These are phyloP conservation scores for Siniperca knerii DNA, from an alignment of 2,113 vertebrate species.

Conservation along the genomic window DNA sequence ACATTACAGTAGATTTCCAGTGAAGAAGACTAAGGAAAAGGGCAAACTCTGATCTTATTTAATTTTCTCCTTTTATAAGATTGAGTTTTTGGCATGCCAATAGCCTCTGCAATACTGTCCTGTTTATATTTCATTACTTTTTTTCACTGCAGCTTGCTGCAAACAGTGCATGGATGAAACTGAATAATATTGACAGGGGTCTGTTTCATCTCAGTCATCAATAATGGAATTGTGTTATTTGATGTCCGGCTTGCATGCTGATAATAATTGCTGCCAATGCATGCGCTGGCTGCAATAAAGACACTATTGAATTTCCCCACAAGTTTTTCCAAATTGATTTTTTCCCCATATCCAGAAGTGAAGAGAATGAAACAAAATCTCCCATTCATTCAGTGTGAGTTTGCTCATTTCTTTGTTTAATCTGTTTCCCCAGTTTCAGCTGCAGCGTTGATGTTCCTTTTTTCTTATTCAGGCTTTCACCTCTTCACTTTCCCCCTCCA, in stretches of 20 bases:
- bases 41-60: slow-evolving; percentile 41
- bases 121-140: slow-evolving; percentile 24
- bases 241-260: slow-evolving; percentile 19
- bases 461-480: background rate
- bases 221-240: slow-evolving; percentile 41
- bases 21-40: slow-evolving; percentile 6
- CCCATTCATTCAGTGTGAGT: background rate
- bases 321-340: slow-evolving; percentile 28
- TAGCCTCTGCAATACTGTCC: background rate
- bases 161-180: slow-evolving; percentile 17
- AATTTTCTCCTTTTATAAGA: slow-evolving; percentile 43
- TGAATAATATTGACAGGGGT: slow-evolving; percentile 45
- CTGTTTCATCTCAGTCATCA: slow-evolving; percentile 51
- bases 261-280: slow-evolving; percentile 40
- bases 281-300: slow-evolving; percentile 35
- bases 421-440: slow-evolving; percentile 17
- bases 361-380: slow-evolving; percentile 37
- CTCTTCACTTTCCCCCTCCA: background rate
- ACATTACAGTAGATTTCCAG: background rate
- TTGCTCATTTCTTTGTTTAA: slow-evolving; percentile 33
- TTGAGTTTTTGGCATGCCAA: slow-evolving; percentile 8
- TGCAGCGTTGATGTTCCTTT: slow-evolving; percentile 6
- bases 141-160: slow-evolving; percentile 6
- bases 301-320: slow-evolving; percentile 43
- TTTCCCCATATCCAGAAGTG: slow-evolving; percentile 24